phyloP scores from a whole-genome alignment of 2,888 invertebrate species.

The Mystacides longicornis region DNA sequence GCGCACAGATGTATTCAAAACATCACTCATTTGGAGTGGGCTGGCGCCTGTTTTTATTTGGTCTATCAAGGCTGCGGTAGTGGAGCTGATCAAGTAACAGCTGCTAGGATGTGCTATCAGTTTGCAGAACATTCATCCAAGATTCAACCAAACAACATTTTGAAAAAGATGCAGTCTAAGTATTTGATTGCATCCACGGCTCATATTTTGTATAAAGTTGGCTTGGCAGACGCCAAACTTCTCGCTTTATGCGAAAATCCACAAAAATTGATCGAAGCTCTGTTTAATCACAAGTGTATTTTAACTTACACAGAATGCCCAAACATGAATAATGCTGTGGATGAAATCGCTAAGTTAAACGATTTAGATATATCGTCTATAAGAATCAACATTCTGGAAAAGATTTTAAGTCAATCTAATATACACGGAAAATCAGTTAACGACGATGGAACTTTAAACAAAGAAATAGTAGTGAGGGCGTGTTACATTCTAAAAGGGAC shows the following conservation, averaged over 20 bases:
- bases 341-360: conserved; percentile 48
- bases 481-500: conserved; percentile 47
- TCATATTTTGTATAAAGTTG: conserved; percentile 43
- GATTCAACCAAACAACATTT: conserved; percentile 43
- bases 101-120: conserved; percentile 45
- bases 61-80: conserved; percentile 46
- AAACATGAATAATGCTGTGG: conserved; percentile 41
- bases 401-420: conserved; percentile 33
- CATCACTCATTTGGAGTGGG: conserved; percentile 50
- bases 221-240: conserved; percentile 45
- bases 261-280: conserved; percentile 40
- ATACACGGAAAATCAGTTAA: conserved; percentile 25
- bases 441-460: conserved; percentile 32
- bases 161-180: conserved; percentile 45
- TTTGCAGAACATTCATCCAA: conserved; percentile 47
- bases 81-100: conserved; percentile 48
- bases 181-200: conserved; percentile 44
- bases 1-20: conserved; percentile 45
- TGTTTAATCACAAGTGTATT: conserved; percentile 40
- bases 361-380: conserved; percentile 43
- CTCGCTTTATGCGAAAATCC: conserved; percentile 42
- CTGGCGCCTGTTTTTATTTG: conserved; percentile 47
- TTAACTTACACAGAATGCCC: conserved; percentile 41
- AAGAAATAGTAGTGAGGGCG: conserved; percentile 40
- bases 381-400: conserved; percentile 45